Evolutionary conservation across 1,140 invertebrate species (phyloP).

Genomic region (Intoshia linei): DNA sequence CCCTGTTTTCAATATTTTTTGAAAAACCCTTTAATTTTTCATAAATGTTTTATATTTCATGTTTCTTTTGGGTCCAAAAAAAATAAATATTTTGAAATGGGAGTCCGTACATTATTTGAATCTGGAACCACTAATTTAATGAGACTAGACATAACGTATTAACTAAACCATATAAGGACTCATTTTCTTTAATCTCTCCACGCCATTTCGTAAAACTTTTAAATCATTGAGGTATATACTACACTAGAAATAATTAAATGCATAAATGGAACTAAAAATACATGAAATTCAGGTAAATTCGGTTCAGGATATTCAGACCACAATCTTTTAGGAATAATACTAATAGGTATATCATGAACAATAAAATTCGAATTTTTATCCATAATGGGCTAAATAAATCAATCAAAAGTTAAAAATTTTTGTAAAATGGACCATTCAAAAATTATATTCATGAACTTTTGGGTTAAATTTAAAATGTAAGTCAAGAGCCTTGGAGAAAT

Average conservation of each 20-base stretch:
- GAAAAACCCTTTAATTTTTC: no score
- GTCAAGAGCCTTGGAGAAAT: no score
- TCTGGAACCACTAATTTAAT: no score
- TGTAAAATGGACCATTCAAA: no score
- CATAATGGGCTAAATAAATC: slow-evolving; percentile 19
- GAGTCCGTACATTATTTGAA: no score
- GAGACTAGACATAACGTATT: no score
- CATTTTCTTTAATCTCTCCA: slow-evolving; percentile 45
- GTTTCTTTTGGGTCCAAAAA: no score
- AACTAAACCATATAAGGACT: no score
- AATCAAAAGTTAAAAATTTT: slow-evolving; percentile 6
- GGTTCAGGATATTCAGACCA: slow-evolving; percentile 44
- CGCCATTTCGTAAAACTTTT: slow-evolving; percentile 35
- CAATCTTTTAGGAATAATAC: slow-evolving; percentile 36
- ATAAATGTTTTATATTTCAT: no score
- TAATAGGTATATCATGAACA: slow-evolving; percentile 46
- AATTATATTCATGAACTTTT: background rate
- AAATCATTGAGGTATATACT: slow-evolving; percentile 39
- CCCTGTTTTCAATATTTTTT: no score
- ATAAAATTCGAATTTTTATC: slow-evolving; percentile 18
- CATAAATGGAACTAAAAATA: slow-evolving; percentile 14
- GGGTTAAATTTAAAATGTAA: no score
- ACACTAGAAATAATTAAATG: slow-evolving; percentile 27
- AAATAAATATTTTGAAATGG: no score
- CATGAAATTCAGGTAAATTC: slow-evolving; percentile 35